Evolutionary conservation across 2,113 vertebrate genomes (phyloP), one percentile per base, ranked within the genome.

Genomic region (Eupsittula cactorum): DNA sequence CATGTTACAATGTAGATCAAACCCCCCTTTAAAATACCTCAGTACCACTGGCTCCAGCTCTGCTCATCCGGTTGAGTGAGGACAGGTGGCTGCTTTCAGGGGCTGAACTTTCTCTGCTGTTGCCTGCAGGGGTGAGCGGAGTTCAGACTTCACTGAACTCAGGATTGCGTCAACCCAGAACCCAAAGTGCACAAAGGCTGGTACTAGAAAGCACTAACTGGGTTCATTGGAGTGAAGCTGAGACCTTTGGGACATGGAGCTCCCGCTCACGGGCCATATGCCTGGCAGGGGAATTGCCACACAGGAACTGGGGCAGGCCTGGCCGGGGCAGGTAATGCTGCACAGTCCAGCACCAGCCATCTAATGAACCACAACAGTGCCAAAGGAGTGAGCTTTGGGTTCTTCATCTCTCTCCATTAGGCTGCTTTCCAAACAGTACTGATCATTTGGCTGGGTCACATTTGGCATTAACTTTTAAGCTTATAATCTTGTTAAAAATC

Each of bases 81-180:
- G 44, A 2, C 68, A 77, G 18, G 41, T 3, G 1, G 16, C 33
- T 69, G 49, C 80, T 65, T 89, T 62, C 46, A 67, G 76, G 52
- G n/a, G 70, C 13, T 84, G 77, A 92, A 87, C 81, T 88, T 88
- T 86, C 80, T 73, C 73, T 86, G 39, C 71, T 81, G 49, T 47
- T 91, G 50, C 70, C 59, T 86, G 49, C 46, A 63, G 60, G 41
- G 60, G 68, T 88, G 64, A 92, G 46, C 1, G 1, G 64, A 95
- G 92, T 89, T 94, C 90, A 87, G 25, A 11, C 86, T 78, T 41
- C 0, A 0, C 15, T 89, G 93, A 92, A 50, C 84, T 90, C 77
- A 41, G 1, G 1, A 44, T 80, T 92, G 55, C 46, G 49, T 91
- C 73, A 91, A 63, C 20, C 4, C 69, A 59, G 81, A 74, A 75